These are phyloP conservation scores for Beris chalybata DNA, from an alignment of 2,888 invertebrate genomes.

Conservation along the genomic window DNA sequence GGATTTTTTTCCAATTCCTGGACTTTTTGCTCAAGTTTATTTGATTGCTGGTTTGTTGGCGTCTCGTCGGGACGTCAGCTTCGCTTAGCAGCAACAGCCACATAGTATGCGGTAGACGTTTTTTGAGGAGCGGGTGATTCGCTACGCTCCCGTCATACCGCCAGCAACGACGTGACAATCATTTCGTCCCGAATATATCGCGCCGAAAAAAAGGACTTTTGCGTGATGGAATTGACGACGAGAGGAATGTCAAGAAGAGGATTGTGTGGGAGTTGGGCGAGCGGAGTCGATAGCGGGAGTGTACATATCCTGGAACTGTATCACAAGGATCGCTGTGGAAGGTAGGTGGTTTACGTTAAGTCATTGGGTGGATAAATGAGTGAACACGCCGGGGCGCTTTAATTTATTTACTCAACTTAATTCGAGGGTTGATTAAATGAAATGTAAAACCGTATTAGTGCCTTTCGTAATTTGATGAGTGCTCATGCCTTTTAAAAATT, in stretches of 20 bases:
- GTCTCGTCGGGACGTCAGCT: constrained; percentile 17
- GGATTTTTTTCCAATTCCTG: background rate
- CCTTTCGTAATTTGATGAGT: constrained; percentile 17
- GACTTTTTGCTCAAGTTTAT: constrained; percentile 13
- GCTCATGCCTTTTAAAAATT: background rate
- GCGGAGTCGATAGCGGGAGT: background rate
- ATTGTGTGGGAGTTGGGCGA: constrained; percentile 3
- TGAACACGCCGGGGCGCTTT: constrained; percentile 18
- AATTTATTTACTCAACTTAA: constrained; percentile 36
- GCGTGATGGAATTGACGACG: constrained; percentile 14
- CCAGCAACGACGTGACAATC: constrained; percentile 24
- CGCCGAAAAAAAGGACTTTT: background rate
- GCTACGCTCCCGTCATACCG: constrained; percentile 7
- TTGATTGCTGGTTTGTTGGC: constrained; percentile 31
- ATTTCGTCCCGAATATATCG: constrained; percentile 25
- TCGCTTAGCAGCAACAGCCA: constrained; percentile 7
- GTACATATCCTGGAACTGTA: constrained; percentile 1
- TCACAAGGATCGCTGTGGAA: background rate
- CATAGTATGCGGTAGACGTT: background rate
- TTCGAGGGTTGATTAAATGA: constrained; percentile 36
- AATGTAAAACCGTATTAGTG: constrained; percentile 31
- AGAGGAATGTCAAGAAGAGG: constrained; percentile 3
- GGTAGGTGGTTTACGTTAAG: constrained; percentile 27
- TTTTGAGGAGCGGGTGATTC: constrained; percentile 6
- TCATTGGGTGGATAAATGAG: constrained; percentile 32